These are phyloP conservation scores for Bryconaethiops microstoma DNA, from an alignment of 2,797 vertebrate genomes.

Conservation along the genomic window DNA sequence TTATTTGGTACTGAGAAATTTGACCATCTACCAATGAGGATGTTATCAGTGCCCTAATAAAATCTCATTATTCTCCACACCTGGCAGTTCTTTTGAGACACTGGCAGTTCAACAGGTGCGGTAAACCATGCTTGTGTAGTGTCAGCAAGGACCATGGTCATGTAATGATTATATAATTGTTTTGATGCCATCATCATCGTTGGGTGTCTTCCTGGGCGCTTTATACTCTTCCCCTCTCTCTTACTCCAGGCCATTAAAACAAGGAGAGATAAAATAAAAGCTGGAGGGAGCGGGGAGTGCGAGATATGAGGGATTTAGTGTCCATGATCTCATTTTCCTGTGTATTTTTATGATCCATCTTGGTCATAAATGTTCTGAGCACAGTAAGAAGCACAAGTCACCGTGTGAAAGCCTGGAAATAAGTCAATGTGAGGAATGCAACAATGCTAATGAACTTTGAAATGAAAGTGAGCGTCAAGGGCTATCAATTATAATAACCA, in stretches of 20 bases:
- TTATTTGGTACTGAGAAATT: not conserved
- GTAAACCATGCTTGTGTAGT: constrained; percentile 3
- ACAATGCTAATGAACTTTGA: constrained; percentile 59
- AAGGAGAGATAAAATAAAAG: constrained; percentile 29
- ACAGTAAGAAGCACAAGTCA: constrained; percentile 33
- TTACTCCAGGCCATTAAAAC: not conserved
- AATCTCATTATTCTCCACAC: not conserved
- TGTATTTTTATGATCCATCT: constrained; percentile 43
- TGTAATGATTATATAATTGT: constrained; percentile 8
- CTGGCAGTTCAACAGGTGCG: not conserved
- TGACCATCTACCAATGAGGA: not conserved
- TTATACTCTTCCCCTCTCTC: not conserved
- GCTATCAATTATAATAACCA: constrained; percentile 57
- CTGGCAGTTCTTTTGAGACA: not conserved
- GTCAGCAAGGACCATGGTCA: constrained; percentile 2
- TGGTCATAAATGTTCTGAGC: constrained; percentile 46
- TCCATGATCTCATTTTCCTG: constrained; percentile 41
- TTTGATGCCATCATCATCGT: not conserved
- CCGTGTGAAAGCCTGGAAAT: constrained; percentile 41
- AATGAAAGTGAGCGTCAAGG: constrained; percentile 53
- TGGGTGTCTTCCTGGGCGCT: not conserved
- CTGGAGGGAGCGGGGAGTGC: constrained; percentile 4
- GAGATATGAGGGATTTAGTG: constrained; percentile 44
- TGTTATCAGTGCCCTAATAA: not conserved
- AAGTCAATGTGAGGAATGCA: constrained; percentile 40